phyloP scores from a whole-genome alignment of 2,888 invertebrate species.

The Ennomos erosarius region DNA sequence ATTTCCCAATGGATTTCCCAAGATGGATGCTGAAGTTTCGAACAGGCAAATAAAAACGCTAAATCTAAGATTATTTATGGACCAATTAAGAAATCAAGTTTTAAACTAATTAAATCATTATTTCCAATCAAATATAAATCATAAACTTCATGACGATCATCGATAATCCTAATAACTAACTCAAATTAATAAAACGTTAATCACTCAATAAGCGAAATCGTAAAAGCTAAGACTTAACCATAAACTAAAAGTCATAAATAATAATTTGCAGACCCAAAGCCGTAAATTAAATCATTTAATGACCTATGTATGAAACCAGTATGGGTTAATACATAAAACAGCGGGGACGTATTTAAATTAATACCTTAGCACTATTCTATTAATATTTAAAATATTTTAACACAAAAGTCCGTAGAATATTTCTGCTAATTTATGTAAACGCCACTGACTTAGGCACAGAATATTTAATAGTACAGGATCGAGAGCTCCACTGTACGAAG shows the following conservation, averaged over 20 bases:
- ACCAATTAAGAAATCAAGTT: too few relatives aligned
- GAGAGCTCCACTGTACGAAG: too few relatives aligned
- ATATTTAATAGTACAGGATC: too few relatives aligned
- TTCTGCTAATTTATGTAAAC: constrained; percentile 4
- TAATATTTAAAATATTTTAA: constrained; percentile 9
- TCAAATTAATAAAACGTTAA: constrained; percentile 27
- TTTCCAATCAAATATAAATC: constrained; percentile 5
- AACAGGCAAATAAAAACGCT: too few relatives aligned
- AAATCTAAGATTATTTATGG: too few relatives aligned
- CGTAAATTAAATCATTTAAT: constrained; percentile 28
- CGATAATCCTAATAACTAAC: constrained; percentile 21
- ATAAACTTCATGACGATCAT: constrained; percentile 23
- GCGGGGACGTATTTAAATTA: constrained; percentile 23
- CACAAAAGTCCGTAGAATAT: constrained; percentile 9
- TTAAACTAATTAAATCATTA: too few relatives aligned
- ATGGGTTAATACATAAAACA: constrained; percentile 18
- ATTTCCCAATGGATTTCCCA: too few relatives aligned
- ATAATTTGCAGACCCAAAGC: constrained; percentile 22
- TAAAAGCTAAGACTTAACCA: constrained; percentile 13
- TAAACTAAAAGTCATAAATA: constrained; percentile 18
- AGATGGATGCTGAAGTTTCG: too few relatives aligned
- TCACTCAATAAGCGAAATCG: constrained; percentile 31
- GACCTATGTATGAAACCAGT: constrained; percentile 11
- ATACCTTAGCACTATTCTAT: constrained; percentile 18
- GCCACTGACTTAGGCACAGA: neutral